Evolutionary conservation across 1,140 invertebrate species (phyloP), one percentile per base, ranked within the genome.

Genomic region (Paramacrobiotus metropolitanus): DNA sequence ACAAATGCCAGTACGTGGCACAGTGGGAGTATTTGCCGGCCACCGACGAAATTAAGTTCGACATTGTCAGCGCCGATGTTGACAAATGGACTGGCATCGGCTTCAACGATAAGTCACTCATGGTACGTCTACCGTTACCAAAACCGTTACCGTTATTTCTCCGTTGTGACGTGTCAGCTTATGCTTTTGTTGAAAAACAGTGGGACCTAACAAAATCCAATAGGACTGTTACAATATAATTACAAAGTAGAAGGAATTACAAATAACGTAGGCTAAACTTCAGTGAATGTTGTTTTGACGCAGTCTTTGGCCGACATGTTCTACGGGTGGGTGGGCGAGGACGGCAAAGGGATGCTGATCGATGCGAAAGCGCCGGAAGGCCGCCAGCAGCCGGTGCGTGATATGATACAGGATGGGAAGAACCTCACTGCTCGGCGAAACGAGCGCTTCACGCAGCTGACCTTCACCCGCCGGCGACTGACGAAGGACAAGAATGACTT

Each of bases 1-100:
- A 77, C 48, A 81, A 80, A 21, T 93, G 87, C 70, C 82, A 87
- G 68, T 93, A 90, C 70, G 80, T 78, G 61, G 85, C 84, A 2
- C 77, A 77, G 34, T 96, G 92, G 92, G 79, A 82, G 67, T 89
- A 86, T 66, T 74, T 83, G 2, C 80, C 82, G 4, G 75, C 76
- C 64, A 79, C 79, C 67, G 87, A 92, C 69, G 78, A 82, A 28
- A 82, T 96, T 59, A 77, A 79, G 29, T 96, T 95, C 72, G 85
- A 82, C 1, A 82, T 96, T n/a, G 78, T 81, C n/a, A 90, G 87
- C 0, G 82, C 79, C 15, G 76, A 88, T 64, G 81, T 78, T 0
- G 81, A 88, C 63, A 78, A 79, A 20, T 96, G 92, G 92, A 92
- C 89, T 1, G 92, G 48, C 24, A 55, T 55, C 48, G 48, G 48